Conservation (phyloP, 2,113 vertebrate genomes). For the Cyprinodon brontotheroides region DNA sequence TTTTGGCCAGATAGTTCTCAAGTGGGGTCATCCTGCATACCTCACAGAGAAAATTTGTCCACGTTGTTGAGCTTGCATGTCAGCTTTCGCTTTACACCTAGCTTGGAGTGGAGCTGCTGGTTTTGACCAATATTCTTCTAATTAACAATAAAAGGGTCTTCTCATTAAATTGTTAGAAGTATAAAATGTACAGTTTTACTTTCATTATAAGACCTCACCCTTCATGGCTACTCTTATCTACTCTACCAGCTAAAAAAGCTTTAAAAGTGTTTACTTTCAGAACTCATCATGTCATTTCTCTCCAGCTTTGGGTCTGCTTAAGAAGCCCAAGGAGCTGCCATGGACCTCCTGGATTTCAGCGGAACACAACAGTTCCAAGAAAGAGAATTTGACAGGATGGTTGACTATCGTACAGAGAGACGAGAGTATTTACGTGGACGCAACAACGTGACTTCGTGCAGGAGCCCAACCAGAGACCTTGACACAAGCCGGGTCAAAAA, state of each 20-base stretch:
- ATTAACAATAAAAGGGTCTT: background rate
- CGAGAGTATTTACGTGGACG: slow-evolving; percentile 72
- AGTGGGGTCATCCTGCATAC: background rate
- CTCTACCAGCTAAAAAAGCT: background rate
- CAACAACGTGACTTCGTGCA: slow-evolving; percentile 78
- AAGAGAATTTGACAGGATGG: slow-evolving; percentile 68
- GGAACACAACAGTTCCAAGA: slow-evolving; percentile 23
- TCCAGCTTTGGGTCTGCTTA: background rate
- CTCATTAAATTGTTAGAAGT: background rate
- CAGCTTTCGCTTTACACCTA: background rate
- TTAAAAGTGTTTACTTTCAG: background rate
- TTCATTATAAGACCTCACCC: background rate
- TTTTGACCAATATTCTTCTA: background rate
- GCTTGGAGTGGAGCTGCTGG: background rate
- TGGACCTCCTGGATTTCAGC: slow-evolving; percentile 56
- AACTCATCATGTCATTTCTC: background rate
- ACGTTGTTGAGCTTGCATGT: background rate
- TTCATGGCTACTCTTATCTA: background rate
- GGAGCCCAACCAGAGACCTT: slow-evolving; percentile 69
- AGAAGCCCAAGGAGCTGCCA: slow-evolving; percentile 47
- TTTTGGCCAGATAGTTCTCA: background rate
- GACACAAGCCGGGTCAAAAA: slow-evolving; percentile 64
- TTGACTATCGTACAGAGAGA: slow-evolving; percentile 70
- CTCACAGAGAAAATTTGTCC: slow-evolving; percentile 1
- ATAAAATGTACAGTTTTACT: background rate